Percentiles rank a stretch among this genome's conserved stretches.
Evolutionary conservation across 92 coral and sea anemone genomes (phyloP).

Genomic region (Heteractis magnifica): DNA sequence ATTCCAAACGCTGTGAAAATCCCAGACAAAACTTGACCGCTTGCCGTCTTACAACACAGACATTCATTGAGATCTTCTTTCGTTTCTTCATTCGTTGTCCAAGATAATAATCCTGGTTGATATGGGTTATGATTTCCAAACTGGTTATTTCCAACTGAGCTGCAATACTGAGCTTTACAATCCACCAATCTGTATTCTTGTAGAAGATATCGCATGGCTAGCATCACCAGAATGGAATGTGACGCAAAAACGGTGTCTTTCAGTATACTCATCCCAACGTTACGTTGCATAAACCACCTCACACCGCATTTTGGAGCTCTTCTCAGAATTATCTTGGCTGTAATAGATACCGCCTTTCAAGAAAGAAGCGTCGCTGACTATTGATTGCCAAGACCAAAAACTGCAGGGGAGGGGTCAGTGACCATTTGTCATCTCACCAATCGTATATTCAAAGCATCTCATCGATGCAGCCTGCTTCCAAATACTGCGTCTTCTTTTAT

Average conservation of each 20-base stretch:
- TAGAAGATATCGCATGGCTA: conserved; percentile 6
- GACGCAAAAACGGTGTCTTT: conserved; percentile 12
- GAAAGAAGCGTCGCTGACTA: not conserved
- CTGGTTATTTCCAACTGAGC: not conserved
- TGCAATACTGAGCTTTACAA: conserved; percentile 1
- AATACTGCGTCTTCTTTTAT: not conserved
- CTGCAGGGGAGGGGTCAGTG: not conserved
- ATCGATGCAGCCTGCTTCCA: not conserved
- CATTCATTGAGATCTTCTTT: not conserved
- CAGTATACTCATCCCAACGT: conserved; percentile 12
- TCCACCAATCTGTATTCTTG: conserved; percentile 8
- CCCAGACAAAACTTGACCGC: not conserved
- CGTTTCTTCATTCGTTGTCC: not conserved
- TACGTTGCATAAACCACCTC: not conserved
- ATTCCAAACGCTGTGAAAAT: not conserved
- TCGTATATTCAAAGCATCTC: not conserved
- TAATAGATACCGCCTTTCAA: not conserved
- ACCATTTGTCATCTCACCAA: not conserved
- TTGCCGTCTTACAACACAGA: conserved; percentile 10
- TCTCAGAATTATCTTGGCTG: not conserved
- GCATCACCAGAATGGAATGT: conserved; percentile 13
- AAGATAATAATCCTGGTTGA: not conserved
- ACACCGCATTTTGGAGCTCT: not conserved
- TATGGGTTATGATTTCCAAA: not conserved
- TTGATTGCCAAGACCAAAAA: not conserved